Evolutionary conservation across 2,797 vertebrate species (phyloP).

Genomic region (Sorex maritimensis): DNA sequence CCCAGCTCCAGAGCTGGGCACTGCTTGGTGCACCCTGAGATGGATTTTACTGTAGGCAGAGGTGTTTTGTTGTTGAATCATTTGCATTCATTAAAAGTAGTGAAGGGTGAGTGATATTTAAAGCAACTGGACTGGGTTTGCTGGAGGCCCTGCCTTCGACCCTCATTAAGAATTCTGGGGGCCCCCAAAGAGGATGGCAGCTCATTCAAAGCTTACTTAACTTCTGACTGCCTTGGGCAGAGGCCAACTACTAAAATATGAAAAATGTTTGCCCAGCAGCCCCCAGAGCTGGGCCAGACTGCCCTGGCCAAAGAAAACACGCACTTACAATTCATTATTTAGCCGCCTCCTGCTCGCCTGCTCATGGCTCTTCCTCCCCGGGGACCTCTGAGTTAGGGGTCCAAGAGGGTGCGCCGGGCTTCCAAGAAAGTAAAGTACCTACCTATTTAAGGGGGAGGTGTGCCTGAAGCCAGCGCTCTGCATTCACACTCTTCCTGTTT

Average conservation of each 20-base stretch:
- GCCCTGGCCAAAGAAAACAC: constrained; percentile 80
- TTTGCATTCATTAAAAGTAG: constrained; percentile 83
- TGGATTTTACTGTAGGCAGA: constrained; percentile 78
- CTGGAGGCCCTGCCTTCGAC: constrained; percentile 66
- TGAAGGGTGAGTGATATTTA: constrained; percentile 72
- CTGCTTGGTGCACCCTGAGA: constrained; percentile 67
- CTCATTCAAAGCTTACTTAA: constrained; percentile 79
- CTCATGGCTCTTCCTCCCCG: constrained; percentile 38
- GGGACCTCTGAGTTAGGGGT: constrained; percentile 65
- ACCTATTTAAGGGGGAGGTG: neutral
- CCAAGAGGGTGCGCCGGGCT: too few relatives aligned
- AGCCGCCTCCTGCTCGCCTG: constrained; percentile 8
- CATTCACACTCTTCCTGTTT: neutral
- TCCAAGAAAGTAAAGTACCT: neutral
- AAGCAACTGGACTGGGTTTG: constrained; percentile 61
- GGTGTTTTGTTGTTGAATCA: constrained; percentile 83
- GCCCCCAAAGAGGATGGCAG: constrained; percentile 44
- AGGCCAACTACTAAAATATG: constrained; percentile 82
- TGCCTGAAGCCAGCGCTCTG: neutral
- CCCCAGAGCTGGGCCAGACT: constrained; percentile 71
- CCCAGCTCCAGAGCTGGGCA: constrained; percentile 15
- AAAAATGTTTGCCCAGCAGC: constrained; percentile 84
- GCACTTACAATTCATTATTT: constrained; percentile 79
- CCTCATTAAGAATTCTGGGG: constrained; percentile 83
- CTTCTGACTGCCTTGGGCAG: constrained; percentile 86